Evolutionary conservation across 2,113 vertebrate genomes (phyloP), one percentile per base, ranked within the genome.

Genomic region (Caranx ignobilis): DNA sequence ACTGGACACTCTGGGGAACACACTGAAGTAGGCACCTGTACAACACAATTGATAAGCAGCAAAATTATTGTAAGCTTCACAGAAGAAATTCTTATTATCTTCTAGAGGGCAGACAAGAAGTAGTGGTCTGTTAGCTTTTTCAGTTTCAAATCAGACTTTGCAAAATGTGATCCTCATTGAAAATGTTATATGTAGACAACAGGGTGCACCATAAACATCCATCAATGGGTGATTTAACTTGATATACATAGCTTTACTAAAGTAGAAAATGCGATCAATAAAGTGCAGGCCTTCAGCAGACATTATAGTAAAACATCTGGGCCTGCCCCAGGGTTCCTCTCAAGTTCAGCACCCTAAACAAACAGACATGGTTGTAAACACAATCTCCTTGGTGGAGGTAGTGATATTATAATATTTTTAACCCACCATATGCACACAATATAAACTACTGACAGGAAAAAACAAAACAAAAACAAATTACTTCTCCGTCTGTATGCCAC

Each of bases 1-100:
- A 0, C 0, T 15, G 6, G 1, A 61, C 93, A 94, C 59, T 91
- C 78, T 2, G 2, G 1, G 7, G 83, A 84, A 71, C 93, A 94
- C 2, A 55, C 18, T 13, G 89, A 87, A 13, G 71, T 50, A 3
- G 93, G 90, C 5, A 81, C 77, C 91, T 93, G 71, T 18, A 45
- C 16, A 83, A 39, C 12, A 83, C 15, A 72, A 15, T 13, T n/a
- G 56, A 26, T 15, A 26, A 35, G 5, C 2, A 71, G 7, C 26
- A 56, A 62, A 32, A 11, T 2, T n/a, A 57, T 56, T 56, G 0
- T 16, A 15, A 47, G 50, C 45, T 15, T 5, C 8, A 10, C 39
- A 41, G 39, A 45, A 3, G 13, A 45, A 45, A 45, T 45, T 45
- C 11, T 41, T 10, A 26, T 26, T 26, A 26, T 26, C 26, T 26